phyloP scores from a whole-genome alignment of 2,113 vertebrate species.

The Trochalopteron elliotii region DNA sequence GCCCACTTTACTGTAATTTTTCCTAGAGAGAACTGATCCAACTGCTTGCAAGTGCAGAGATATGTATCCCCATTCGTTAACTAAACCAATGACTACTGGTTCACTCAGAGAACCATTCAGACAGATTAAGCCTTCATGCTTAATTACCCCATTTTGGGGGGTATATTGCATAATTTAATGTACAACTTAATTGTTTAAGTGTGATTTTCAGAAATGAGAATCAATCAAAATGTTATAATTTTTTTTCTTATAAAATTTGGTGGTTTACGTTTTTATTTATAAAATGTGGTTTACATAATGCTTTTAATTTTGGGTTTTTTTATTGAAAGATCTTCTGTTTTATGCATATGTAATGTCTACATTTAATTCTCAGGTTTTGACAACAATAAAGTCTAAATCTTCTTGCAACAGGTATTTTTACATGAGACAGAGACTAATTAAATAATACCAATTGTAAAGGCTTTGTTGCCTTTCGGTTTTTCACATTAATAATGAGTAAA shows the following conservation, averaged over 20 bases:
- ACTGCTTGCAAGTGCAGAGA: neutral
- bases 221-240: neutral
- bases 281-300: neutral
- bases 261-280: neutral
- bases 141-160: neutral
- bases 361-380: neutral
- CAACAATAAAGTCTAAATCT: neutral
- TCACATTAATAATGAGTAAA: neutral
- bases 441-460: neutral
- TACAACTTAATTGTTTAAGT: neutral
- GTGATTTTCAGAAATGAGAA: neutral
- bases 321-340: neutral
- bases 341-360: neutral
- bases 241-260: neutral
- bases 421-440: conserved; percentile 1
- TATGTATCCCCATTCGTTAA: neutral
- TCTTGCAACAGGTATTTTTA: neutral
- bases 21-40: neutral
- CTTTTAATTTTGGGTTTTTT: neutral
- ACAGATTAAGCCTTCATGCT: neutral
- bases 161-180: neutral
- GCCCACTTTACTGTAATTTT: neutral
- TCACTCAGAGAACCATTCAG: neutral
- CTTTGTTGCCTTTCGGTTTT: conserved; percentile 24
- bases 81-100: neutral